Evolutionary conservation across 2,797 vertebrate species (phyloP).

Genomic region (Diplodus sargus): DNA sequence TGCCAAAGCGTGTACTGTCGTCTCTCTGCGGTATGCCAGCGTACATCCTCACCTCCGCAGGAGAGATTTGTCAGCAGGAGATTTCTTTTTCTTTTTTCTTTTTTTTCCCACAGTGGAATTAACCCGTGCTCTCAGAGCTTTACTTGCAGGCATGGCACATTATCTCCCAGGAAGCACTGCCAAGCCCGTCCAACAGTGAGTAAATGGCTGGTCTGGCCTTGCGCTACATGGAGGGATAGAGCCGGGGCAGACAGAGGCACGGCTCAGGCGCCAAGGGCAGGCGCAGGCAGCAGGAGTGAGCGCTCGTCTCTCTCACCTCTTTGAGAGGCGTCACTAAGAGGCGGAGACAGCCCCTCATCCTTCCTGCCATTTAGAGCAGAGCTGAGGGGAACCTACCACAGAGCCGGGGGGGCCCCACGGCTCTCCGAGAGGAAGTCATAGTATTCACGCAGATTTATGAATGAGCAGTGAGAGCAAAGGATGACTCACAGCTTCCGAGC

Average conservation of each 20-base stretch:
- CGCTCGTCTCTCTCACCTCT: constrained; percentile 60
- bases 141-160: constrained; percentile 74
- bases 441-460: constrained; percentile 84
- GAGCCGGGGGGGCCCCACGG: constrained; percentile 52
- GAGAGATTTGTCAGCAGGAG: constrained; percentile 75
- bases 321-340: constrained; percentile 56
- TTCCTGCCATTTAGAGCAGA: constrained; percentile 70
- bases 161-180: constrained; percentile 71
- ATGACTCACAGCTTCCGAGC: constrained; percentile 83
- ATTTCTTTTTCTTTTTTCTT: constrained; percentile 46
- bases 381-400: constrained; percentile 66
- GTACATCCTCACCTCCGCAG: constrained; percentile 73
- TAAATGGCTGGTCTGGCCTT: constrained; percentile 61
- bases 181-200: constrained; percentile 60
- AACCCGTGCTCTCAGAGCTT: constrained; percentile 70
- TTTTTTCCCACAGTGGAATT: constrained; percentile 58
- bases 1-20: constrained; percentile 58
- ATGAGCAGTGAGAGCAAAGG: constrained; percentile 79
- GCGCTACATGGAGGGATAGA: constrained; percentile 36
- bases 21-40: constrained; percentile 50
- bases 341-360: constrained; percentile 63
- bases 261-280: constrained; percentile 46
- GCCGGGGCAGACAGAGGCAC: constrained; percentile 43
- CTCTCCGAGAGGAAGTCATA: constrained; percentile 76
- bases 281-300: constrained; percentile 33